Base-by-base conservation (phyloP, 2,113 vertebrate genomes). In the Chlorodrepanis virens region DNA sequence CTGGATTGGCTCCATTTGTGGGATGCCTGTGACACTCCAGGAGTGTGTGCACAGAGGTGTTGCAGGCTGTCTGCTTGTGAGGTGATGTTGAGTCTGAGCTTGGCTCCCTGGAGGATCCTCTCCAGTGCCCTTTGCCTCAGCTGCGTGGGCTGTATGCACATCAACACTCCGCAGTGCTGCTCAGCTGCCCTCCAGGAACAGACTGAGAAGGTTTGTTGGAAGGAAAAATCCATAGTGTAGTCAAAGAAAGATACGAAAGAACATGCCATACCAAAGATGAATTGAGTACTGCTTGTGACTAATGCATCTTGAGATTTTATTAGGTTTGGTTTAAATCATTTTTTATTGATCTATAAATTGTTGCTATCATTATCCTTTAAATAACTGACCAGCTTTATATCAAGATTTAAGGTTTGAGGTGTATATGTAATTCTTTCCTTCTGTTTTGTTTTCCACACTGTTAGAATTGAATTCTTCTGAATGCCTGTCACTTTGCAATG, bases 21-120 rank as follows among this genome's bases (percentile, higher is more conserved):
- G 47, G 21, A 9, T 31, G 40, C 22, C 16, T 54, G 47, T 27
- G 53, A 17, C 10, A 3, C 59, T 27, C 12, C 39, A 74, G 29
- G 45, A 47, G 13, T 2, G 25, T 0, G 0, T 18, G 29, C 10
- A 1, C 0, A 0, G 20, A 49, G 39, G 25, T 29, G 7, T 5
- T 54, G 21, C 31, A 28, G 16, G 4, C 31, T 57, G 17, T 12
- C 47, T 79, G 25, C 35, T 39, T 2, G 1, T 0, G 2, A 2
- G 1, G 49, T 19, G 53, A 3, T 33, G 31, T 25, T 11, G 49
- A 5, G 24, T 17, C 27, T 42, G 68, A 52, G 40, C 27, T 60
- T 31, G 23, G 8, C 21, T 78, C 35, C 16, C 29, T 68, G 63
- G 42, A 64, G 39, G 17, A 19, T 45, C 25, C 19, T 59, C 19